Conservation (phyloP, 1,140 invertebrate genomes). For the Apis cerana region DNA sequence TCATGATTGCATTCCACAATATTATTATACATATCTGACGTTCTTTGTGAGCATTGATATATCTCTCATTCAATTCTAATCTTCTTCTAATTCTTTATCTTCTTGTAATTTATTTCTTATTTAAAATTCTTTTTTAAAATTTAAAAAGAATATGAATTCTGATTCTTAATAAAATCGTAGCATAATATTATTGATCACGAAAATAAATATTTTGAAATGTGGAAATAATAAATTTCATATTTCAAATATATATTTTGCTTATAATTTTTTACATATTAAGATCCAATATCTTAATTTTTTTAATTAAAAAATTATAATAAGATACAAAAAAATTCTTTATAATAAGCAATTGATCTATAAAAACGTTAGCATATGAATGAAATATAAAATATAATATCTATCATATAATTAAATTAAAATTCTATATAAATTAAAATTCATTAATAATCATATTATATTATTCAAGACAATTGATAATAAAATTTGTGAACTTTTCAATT, state of each 20-base stretch:
- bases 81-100: too few species aligned
- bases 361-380: background rate
- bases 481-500: background rate
- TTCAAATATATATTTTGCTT: slow-evolving; percentile 9
- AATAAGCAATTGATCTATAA: background rate
- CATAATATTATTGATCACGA: background rate
- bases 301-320: background rate
- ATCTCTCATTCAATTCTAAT: background rate
- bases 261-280: slow-evolving; percentile 11
- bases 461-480: slow-evolving; percentile 18
- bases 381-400: too few species aligned
- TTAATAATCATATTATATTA: background rate
- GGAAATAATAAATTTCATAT: slow-evolving; percentile 15
- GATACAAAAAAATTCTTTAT: background rate
- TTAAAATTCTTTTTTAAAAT: background rate
- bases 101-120: background rate
- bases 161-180: background rate
- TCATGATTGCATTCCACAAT: background rate
- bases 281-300: background rate
- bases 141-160: background rate
- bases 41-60: background rate
- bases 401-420: too few species aligned
- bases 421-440: background rate
- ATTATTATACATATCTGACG: background rate
- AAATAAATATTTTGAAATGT: background rate